A percentile compares a stretch with the other conserved stretches of the same genome.
Evolutionary conservation across 2,888 invertebrate genomes (phyloP).

Genomic region (Rutpela maculata): DNA sequence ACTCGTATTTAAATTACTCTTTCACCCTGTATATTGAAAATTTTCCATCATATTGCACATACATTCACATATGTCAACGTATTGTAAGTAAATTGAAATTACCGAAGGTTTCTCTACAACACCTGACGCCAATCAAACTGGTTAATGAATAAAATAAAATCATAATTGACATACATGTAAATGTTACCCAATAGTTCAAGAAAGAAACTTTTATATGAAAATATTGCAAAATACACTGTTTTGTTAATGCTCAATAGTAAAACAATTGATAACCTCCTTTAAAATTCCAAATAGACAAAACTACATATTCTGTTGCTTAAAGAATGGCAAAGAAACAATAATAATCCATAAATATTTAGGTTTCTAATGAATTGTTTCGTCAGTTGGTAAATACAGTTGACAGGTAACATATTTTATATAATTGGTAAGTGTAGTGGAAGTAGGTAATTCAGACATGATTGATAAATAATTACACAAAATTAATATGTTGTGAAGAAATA

Average conservation of each 20-base stretch:
- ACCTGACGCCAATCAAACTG: slow-evolving; percentile 7
- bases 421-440: slow-evolving; percentile 26
- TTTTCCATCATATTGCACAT: neutral
- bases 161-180: slow-evolving; percentile 27
- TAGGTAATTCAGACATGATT: slow-evolving; percentile 14
- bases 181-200: slow-evolving; percentile 21
- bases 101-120: neutral
- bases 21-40: neutral
- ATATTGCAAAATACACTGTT: slow-evolving; percentile 20
- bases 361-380: slow-evolving; percentile 13
- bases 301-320: neutral
- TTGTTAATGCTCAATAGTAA: neutral
- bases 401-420: slow-evolving; percentile 15
- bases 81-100: neutral
- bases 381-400: slow-evolving; percentile 3
- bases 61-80: neutral
- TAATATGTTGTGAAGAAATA: slow-evolving; percentile 18
- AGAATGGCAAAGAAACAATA: slow-evolving; percentile 4
- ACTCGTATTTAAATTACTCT: no score
- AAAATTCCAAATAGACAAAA: slow-evolving; percentile 13
- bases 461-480: slow-evolving; percentile 24
- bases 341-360: slow-evolving; percentile 7
- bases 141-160: slow-evolving; percentile 18
- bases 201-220: slow-evolving; percentile 11
- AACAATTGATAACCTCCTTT: slow-evolving; percentile 25